Percentiles rank a stretch among this genome's conserved stretches.
Conservation (phyloP, 2,113 vertebrate species). For the Pangasianodon gigas region DNA sequence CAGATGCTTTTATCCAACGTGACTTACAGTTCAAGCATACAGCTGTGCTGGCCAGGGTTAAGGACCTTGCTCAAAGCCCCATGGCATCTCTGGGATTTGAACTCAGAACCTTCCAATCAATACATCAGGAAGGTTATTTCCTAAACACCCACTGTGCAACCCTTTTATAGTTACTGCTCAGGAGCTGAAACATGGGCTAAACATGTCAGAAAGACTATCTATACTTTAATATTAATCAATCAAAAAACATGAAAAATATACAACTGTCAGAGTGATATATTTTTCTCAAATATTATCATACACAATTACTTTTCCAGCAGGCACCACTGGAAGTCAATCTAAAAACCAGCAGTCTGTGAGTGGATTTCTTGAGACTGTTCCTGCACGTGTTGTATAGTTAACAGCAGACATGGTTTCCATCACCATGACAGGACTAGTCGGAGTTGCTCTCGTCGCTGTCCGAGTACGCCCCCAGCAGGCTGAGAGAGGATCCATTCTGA, state of each 20-base stretch:
- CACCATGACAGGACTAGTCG: not conserved
- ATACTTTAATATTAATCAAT: not conserved
- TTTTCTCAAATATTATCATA: not conserved
- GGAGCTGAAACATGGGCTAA: not conserved
- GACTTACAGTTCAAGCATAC: not conserved
- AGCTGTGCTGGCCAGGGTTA: not conserved
- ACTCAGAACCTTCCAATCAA: not conserved
- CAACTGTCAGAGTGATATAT: not conserved
- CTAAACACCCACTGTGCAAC: not conserved
- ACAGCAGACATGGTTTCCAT: not conserved
- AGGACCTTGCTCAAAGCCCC: not conserved
- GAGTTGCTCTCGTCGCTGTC: slow-evolving; percentile 74
- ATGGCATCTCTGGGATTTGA: not conserved
- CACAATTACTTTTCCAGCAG: not conserved
- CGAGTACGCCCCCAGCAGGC: slow-evolving; percentile 76
- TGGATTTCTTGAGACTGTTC: not conserved
- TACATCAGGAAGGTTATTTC: not conserved
- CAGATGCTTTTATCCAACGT: not conserved
- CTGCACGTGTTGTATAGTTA: not conserved
- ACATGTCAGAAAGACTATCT: not conserved
- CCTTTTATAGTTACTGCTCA: not conserved
- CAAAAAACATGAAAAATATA: not conserved
- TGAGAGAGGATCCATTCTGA: slow-evolving; percentile 71
- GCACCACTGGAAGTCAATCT: not conserved
- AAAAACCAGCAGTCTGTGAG: not conserved